Percentiles rank a stretch among this genome's conserved stretches.
These are phyloP conservation scores for Chionis minor DNA, from an alignment of 2,113 vertebrate genomes.

Conservation along the genomic window DNA sequence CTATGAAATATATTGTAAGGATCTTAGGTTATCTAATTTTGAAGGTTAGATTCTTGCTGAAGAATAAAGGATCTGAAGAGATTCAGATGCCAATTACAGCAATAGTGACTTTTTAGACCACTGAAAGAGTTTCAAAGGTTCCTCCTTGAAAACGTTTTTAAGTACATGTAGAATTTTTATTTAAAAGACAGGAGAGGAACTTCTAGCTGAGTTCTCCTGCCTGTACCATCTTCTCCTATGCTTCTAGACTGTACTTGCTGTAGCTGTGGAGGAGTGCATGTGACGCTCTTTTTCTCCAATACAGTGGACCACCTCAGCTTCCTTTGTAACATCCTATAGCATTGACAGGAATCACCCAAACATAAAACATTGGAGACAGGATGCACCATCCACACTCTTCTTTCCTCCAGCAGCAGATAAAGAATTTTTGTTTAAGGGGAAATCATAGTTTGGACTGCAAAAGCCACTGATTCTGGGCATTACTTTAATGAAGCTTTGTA, in stretches of 20 bases:
- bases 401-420: background rate
- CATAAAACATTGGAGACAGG: background rate
- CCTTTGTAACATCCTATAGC: background rate
- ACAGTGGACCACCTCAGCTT: background rate
- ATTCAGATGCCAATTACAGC: background rate
- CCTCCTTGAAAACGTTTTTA: background rate
- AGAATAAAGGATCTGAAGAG: background rate
- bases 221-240: background rate
- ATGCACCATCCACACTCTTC: background rate
- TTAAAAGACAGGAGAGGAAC: background rate
- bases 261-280: background rate
- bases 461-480: background rate
- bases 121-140: background rate
- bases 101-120: background rate
- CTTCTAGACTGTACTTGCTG: background rate
- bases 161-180: background rate
- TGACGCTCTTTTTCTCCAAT: background rate
- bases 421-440: background rate
- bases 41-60: background rate
- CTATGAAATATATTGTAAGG: background rate
- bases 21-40: background rate
- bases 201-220: background rate
- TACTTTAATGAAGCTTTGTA: background rate
- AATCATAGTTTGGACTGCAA: background rate
- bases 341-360: background rate